Percentiles rank a stretch among this genome's conserved stretches.
Conservation (phyloP, 2,113 vertebrate species). For the Sphaerodactylus townsendi region DNA sequence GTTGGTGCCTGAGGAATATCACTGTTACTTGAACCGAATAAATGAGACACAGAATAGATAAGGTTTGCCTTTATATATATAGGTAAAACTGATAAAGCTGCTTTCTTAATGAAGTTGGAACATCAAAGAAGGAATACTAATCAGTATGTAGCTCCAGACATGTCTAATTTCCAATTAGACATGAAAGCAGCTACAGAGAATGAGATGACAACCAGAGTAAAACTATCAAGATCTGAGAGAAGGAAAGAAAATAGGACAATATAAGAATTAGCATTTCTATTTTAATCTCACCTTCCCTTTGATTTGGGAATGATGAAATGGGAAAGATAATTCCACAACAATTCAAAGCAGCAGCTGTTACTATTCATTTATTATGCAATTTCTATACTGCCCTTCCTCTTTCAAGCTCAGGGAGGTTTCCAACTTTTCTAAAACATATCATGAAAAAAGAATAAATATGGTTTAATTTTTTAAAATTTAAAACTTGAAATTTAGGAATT, state of each 20-base stretch:
- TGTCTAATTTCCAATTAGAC: not conserved
- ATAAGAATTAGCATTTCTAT: not conserved
- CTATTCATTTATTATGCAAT: no score
- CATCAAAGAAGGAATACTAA: slow-evolving; percentile 14
- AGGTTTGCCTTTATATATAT: not conserved
- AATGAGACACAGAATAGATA: not conserved
- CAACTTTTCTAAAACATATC: no score
- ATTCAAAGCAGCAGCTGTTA: not conserved
- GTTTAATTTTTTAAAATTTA: no score
- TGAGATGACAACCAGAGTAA: not conserved
- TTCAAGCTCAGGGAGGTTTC: no score
- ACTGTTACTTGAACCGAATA: not conserved
- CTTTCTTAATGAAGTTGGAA: not conserved
- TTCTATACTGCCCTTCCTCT: no score
- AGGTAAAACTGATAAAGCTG: rapidly evolving
- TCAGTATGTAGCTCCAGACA: not conserved
- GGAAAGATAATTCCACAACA: not conserved
- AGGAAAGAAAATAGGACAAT: no score
- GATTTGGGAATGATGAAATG: not conserved
- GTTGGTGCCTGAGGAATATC: not conserved
- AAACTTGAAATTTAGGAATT: no score
- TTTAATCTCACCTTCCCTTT: not conserved
- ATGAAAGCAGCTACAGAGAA: not conserved
- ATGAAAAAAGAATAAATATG: no score
- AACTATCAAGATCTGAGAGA: not conserved